Conservation (phyloP, 2,797 vertebrate genomes). For the Rhodeus uyekii region DNA sequence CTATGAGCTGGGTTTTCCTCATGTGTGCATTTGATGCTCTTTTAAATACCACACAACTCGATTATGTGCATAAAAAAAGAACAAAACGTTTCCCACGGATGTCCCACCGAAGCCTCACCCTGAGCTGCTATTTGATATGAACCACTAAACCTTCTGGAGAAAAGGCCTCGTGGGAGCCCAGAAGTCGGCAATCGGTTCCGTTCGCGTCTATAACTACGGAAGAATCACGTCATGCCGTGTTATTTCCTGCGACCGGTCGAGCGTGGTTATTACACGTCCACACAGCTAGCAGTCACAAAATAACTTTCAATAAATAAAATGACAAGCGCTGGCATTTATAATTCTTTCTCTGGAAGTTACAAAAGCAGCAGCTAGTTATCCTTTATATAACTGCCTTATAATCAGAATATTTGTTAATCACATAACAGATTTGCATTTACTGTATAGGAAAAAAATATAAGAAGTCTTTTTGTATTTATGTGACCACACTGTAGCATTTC, state of each 20-base stretch:
- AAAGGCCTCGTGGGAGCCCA: slow-evolving; percentile 1
- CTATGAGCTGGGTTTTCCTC: slow-evolving; percentile 30
- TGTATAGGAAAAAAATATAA: slow-evolving; percentile 87
- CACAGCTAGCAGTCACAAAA: slow-evolving; percentile 63
- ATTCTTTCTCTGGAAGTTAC: slow-evolving; percentile 64
- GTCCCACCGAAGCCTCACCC: slow-evolving; percentile 12
- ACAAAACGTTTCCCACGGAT: slow-evolving; percentile 26
- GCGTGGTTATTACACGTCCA: slow-evolving; percentile 65
- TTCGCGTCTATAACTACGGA: slow-evolving; percentile 14
- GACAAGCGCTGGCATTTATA: slow-evolving; percentile 68
- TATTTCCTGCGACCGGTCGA: slow-evolving; percentile 25
- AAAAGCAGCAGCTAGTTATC: slow-evolving; percentile 65
- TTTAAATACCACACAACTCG: slow-evolving; percentile 38
- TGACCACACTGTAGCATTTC: slow-evolving; percentile 75
- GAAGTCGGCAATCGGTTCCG: not conserved
- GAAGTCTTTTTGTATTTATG: slow-evolving; percentile 65
- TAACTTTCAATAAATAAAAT: slow-evolving; percentile 62
- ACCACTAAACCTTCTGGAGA: slow-evolving; percentile 10
- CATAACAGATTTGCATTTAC: slow-evolving; percentile 72
- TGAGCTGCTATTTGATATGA: slow-evolving; percentile 24
- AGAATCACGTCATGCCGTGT: slow-evolving; percentile 44
- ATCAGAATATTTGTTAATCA: slow-evolving; percentile 64
- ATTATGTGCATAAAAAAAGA: slow-evolving; percentile 46
- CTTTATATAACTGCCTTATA: slow-evolving; percentile 63
- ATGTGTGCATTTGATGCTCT: slow-evolving; percentile 28